phyloP scores from a whole-genome alignment of 1,140 invertebrate genomes.

The Magallana ariakensis region DNA sequence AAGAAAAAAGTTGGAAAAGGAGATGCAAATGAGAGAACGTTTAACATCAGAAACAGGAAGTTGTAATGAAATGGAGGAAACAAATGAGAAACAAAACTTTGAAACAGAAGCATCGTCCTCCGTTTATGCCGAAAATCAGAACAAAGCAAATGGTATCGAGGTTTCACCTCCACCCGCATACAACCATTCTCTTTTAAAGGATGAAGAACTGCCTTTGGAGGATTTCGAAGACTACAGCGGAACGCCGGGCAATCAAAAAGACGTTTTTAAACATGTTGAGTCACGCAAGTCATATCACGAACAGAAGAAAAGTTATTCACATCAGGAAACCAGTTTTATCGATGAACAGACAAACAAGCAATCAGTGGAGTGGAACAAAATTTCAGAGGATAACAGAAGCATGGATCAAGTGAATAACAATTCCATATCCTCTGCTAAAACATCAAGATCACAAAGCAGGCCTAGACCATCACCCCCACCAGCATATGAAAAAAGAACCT shows the following conservation, averaged over 20 bases:
- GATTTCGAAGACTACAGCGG: slow-evolving; percentile 1
- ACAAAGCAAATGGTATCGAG: not conserved
- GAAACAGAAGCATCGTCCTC: not conserved
- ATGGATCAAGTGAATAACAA: not conserved
- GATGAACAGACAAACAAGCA: not conserved
- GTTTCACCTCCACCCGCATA: not conserved
- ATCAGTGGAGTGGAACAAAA: not conserved
- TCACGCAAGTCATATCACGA: no score
- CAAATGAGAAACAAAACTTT: not conserved
- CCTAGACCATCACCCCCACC: not conserved
- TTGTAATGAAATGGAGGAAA: slow-evolving; percentile 9
- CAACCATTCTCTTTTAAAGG: not conserved
- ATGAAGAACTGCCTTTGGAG: slow-evolving; percentile 6
- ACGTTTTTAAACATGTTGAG: no score
- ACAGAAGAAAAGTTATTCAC: not conserved
- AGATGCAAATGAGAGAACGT: slow-evolving; percentile 18
- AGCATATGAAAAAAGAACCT: slow-evolving; percentile 15
- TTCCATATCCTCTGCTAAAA: not conserved
- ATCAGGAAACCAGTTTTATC: slow-evolving; percentile 22
- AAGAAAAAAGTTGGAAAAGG: slow-evolving; percentile 49
- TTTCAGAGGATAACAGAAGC: not conserved
- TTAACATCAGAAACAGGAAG: slow-evolving; percentile 20
- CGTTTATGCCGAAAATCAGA: not conserved
- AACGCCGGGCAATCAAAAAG: not conserved
- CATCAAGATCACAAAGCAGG: not conserved